Evolutionary conservation across 2,113 vertebrate genomes (phyloP), one percentile per base, ranked within the genome.

Genomic region (Ochotona princeps): DNA sequence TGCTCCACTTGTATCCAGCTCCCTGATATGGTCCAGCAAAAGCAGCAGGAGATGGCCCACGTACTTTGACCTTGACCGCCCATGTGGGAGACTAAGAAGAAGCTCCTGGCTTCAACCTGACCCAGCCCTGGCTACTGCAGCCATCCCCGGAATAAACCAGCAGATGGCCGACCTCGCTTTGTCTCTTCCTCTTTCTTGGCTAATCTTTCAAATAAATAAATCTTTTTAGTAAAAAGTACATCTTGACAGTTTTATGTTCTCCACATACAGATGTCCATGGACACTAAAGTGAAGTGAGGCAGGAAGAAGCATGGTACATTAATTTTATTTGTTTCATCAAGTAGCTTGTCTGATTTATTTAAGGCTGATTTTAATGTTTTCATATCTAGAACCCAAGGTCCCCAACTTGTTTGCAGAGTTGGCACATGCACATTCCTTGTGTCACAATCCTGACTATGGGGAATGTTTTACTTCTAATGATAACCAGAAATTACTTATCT

Each of bases 281-380:
- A 94, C 82, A 74, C 23, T 61, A 88, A 88, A 75, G 73, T 85
- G 85, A 87, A 93, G 72, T 30, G n/a, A n/a, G 89, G 20, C 76
- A 13, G 2, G 49, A 75, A 61, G 44, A 83, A 70, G 12, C 32
- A 81, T 5, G 12, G 17, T 8, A 8, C 60, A 83, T 51, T 88
- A 85, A 75, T 66, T 89, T 72, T 96, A 35, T 93, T 86, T 57
- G 57, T 44, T 44, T 82, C 81, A 70, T 75, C 73, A 69, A 65
- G 69, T 82, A 83, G 49, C 18, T 63, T 87, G 23, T 70, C 54
- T 76, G 17, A 60, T 76, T 51, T 91, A 44, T 35, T 75, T 47
- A 66, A 51, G 8, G 21, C 11, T 73, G 26, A 73, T 11, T 54
- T 85, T 67, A 38, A 82, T 51, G 65, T 35, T 91, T 96, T 92